Evolutionary conservation across 2,113 vertebrate genomes (phyloP).

Genomic region (Pelecanus crispus): DNA sequence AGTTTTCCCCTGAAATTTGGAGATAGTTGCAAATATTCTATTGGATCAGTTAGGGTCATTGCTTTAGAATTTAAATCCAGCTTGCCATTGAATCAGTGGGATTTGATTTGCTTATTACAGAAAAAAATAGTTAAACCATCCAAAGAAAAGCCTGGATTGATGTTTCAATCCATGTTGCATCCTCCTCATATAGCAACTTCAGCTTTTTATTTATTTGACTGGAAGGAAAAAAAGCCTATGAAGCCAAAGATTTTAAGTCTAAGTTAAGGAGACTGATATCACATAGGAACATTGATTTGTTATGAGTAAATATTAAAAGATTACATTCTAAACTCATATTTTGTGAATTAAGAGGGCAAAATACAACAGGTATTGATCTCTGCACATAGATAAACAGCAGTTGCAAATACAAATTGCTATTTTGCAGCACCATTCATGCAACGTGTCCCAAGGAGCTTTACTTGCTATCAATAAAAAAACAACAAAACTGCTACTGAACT

Average conservation of each 20-base stretch:
- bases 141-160: background rate
- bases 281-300: background rate
- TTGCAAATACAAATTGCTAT: constrained; percentile 4
- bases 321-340: background rate
- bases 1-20: background rate
- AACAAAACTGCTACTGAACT: constrained; percentile 21
- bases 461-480: background rate
- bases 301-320: constrained; percentile 6
- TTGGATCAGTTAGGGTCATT: background rate
- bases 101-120: background rate
- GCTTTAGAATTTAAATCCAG: background rate
- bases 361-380: background rate
- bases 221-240: background rate
- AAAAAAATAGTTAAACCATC: background rate
- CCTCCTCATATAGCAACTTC: background rate
- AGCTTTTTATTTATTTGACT: background rate
- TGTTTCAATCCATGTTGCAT: background rate
- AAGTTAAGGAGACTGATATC: constrained; percentile 6
- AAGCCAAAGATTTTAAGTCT: constrained; percentile 4
- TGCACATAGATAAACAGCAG: background rate
- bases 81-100: background rate
- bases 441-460: background rate
- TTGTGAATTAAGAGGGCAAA: background rate
- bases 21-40: background rate
- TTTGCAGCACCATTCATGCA: background rate